Percentiles rank a stretch among this genome's conserved stretches.
Conservation (phyloP, 1,140 invertebrate species). For the Spodoptera litura region DNA sequence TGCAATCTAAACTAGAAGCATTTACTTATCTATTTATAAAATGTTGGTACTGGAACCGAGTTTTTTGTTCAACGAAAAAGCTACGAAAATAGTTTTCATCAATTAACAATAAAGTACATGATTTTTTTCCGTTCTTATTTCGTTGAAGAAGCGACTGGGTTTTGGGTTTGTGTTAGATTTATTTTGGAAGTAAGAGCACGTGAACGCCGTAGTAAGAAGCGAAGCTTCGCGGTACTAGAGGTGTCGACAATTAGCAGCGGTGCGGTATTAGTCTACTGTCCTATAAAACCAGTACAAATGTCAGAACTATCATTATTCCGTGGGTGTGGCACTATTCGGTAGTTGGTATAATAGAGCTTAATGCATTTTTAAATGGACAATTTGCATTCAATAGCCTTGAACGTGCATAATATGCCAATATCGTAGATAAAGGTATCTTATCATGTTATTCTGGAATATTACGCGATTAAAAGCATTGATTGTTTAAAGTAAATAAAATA, state of each 20-base stretch:
- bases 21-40: conserved; percentile 39
- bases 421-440: no score
- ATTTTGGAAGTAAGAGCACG: conserved; percentile 39
- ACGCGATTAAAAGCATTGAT: no score
- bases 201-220: conserved; percentile 52
- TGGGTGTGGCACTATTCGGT: no score
- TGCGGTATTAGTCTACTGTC: conserved; percentile 15
- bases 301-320: no score
- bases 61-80: conserved; percentile 11
- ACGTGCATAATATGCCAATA: no score
- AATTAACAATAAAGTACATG: conserved; percentile 2
- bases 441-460: no score
- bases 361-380: no score
- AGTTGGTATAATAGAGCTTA: no score
- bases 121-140: not conserved
- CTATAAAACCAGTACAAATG: not conserved
- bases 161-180: conserved; percentile 8
- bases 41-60: conserved; percentile 25
- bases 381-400: no score
- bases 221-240: conserved; percentile 32
- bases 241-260: conserved; percentile 39
- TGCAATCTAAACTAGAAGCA: conserved; percentile 27
- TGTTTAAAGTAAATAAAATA: no score
- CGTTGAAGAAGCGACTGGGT: conserved; percentile 5
- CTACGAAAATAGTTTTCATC: not conserved